Conservation (phyloP, 1,140 invertebrate species). For the Drosophila fuyamai region DNA sequence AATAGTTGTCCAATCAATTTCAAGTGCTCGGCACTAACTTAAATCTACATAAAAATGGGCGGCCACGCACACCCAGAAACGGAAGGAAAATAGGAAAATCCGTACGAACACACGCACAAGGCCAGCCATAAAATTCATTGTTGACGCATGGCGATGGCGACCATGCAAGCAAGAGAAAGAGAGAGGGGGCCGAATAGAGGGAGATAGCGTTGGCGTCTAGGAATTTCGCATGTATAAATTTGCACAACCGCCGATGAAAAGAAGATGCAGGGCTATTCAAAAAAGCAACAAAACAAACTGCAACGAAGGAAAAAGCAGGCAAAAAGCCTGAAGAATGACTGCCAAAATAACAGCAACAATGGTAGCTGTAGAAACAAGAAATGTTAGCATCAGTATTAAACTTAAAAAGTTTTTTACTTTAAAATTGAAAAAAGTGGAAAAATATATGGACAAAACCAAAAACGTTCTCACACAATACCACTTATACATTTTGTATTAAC, state of each 20-base stretch:
- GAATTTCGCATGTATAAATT: conserved; percentile 61
- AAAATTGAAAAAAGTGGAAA: too few relatives aligned
- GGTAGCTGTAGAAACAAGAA: conserved; percentile 1
- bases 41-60: conserved; percentile 75
- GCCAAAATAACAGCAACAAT: conserved; percentile 51
- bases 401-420: neutral
- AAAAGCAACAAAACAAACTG: conserved; percentile 38
- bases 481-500: too few relatives aligned
- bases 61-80: conserved; percentile 17
- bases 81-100: conserved; percentile 7
- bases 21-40: conserved; percentile 67
- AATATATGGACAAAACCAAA: too few relatives aligned
- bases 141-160: conserved; percentile 55
- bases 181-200: neutral
- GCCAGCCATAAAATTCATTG: conserved; percentile 66
- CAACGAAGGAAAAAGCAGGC: conserved; percentile 61
- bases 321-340: conserved; percentile 31
- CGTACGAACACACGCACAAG: conserved; percentile 44
- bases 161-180: neutral
- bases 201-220: conserved; percentile 36
- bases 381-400: neutral
- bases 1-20: conserved; percentile 81
- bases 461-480: too few relatives aligned
- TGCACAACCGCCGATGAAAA: conserved; percentile 24
- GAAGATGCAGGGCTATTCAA: conserved; percentile 19